Base-by-base conservation (phyloP, 1,140 invertebrate species). In the Rhagoletis pomonella region DNA sequence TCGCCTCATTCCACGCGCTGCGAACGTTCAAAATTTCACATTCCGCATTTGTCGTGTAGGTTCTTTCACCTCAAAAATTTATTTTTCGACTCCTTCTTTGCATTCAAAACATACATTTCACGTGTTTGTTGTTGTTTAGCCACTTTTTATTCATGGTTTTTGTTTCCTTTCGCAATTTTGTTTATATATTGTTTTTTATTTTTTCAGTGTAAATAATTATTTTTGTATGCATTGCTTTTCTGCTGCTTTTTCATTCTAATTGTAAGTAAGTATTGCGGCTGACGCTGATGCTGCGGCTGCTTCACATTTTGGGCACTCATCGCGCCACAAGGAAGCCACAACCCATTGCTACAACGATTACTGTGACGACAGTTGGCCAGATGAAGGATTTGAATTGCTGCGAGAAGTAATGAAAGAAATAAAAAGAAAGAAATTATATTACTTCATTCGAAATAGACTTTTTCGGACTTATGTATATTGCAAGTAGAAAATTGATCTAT, bases 341-440 rank as follows among this genome's bases (percentile, higher is more conserved):
- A 77, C 92, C 92, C 89, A 93, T 91, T 89, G 92, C 92, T 85
- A 93, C 88, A n/a, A 93, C 91, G 55, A 93, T 90, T 14, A 93
- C 91, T 62, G 92, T 92, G 67, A 93, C 92, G 88, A 93, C 91
- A 64, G 92, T 93, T 62, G 92, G 92, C 92, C 92, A 93, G 85
- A 90, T 92, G 90, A 92, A 93, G 88, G 67, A n/a, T n/a, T 81
- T 87, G n/a, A 77, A 50, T 64, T 85, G 69, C 42, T 62, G 2
- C 12, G 9, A 88, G 29, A n/a, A n/a, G n/a, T n/a, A n/a, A n/a
- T n/a, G n/a, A n/a, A 73, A n/a, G 84, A 29, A 55, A 87, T 59
- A 81, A 88, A 55, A 87, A 44, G 44, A 4, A 69, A 69, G 64
- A 84, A 88, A 86, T 88, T 39, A n/a, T n/a, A n/a, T n/a, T n/a